Evolutionary conservation across 1,140 invertebrate genomes (phyloP).

Genomic region (Eumaeus atala): DNA sequence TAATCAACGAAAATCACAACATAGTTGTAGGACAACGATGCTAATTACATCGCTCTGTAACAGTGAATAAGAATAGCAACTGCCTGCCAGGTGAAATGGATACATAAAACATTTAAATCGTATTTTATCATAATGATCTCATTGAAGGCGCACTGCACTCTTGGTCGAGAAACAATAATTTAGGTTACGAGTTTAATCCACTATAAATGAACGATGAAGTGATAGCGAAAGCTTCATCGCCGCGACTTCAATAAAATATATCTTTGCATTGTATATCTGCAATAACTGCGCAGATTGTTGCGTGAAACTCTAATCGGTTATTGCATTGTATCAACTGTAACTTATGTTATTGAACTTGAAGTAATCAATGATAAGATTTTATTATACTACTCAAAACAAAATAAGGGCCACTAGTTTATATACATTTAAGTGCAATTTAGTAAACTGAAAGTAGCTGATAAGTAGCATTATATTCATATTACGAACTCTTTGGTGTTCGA

Average conservation of each 20-base stretch:
- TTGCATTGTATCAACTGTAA: neutral
- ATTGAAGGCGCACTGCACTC: neutral
- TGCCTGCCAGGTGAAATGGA: neutral
- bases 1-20: no score
- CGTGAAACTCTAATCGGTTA: neutral
- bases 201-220: slow-evolving; percentile 4
- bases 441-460: no score
- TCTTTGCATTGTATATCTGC: neutral
- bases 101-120: slow-evolving; percentile 2
- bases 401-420: no score
- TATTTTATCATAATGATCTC: slow-evolving; percentile 11
- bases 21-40: no score
- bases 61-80: neutral
- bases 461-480: no score
- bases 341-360: neutral
- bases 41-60: neutral
- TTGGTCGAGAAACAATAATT: slow-evolving; percentile 1
- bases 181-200: slow-evolving; percentile 10
- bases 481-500: no score
- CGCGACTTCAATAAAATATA: neutral
- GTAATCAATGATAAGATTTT: no score
- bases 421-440: no score
- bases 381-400: no score
- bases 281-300: neutral
- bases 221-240: slow-evolving; percentile 2